Conservation (phyloP, 1,140 invertebrate species). For the Harpegnathos saltator region DNA sequence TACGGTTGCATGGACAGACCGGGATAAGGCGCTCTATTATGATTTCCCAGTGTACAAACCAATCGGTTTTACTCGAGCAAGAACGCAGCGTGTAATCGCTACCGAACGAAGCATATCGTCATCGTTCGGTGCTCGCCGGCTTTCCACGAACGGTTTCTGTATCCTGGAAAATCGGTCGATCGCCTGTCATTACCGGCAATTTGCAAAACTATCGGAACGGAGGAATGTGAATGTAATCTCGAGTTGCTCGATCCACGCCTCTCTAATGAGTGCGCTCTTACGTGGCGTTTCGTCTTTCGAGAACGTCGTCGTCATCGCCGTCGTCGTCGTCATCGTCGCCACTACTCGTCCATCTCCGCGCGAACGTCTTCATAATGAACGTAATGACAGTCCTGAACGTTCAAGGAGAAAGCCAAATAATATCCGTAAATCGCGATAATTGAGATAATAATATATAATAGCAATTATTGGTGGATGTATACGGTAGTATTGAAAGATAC, state of each 20-base stretch:
- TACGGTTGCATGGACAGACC: not conserved
- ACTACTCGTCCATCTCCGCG: slow-evolving; percentile 62
- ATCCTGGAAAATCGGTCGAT: slow-evolving; percentile 56
- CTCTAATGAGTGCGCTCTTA: slow-evolving; percentile 38
- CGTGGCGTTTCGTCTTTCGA: slow-evolving; percentile 39
- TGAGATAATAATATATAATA: slow-evolving; percentile 27
- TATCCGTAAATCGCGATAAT: slow-evolving; percentile 9
- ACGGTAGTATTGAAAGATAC: no score
- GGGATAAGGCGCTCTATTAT: slow-evolving; percentile 24
- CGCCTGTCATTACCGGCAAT: slow-evolving; percentile 56
- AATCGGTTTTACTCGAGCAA: slow-evolving; percentile 67
- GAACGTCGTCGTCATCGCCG: slow-evolving; percentile 14
- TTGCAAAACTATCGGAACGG: slow-evolving; percentile 63
- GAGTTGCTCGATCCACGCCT: slow-evolving; percentile 43
- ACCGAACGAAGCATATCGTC: slow-evolving; percentile 69
- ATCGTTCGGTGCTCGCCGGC: slow-evolving; percentile 42
- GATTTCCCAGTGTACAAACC: slow-evolving; percentile 48
- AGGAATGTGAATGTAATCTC: slow-evolving; percentile 58
- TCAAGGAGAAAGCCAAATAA: slow-evolving; percentile 33
- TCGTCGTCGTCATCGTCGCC: not conserved
- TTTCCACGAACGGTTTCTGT: slow-evolving; percentile 43
- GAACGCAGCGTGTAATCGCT: slow-evolving; percentile 55
- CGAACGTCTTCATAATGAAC: slow-evolving; percentile 44
- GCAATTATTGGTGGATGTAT: no score
- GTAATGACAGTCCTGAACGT: slow-evolving; percentile 9